Conservation (phyloP, 2,113 vertebrate genomes). For the Halichoerus grypus region DNA sequence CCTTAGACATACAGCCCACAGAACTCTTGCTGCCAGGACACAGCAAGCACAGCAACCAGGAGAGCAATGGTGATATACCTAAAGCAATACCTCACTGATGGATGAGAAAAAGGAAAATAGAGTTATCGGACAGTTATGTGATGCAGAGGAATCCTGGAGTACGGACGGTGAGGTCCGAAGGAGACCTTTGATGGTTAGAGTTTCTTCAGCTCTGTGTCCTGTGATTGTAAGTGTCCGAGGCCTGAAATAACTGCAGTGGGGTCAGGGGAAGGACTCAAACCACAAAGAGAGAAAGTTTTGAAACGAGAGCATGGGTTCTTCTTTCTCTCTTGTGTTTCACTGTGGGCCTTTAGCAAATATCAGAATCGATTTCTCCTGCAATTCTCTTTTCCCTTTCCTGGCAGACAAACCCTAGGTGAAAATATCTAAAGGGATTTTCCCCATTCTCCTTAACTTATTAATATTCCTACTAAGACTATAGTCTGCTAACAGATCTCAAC, state of each 20-base stretch:
- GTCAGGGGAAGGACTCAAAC: not conserved
- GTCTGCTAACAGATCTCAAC: not conserved
- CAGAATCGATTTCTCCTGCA: not conserved
- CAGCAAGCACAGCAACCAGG: not conserved
- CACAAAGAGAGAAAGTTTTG: not conserved
- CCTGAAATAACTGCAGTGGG: not conserved
- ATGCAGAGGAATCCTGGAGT: not conserved
- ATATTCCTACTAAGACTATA: not conserved
- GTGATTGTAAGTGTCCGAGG: not conserved
- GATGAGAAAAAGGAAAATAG: not conserved
- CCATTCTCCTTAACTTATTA: not conserved
- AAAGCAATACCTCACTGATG: not conserved
- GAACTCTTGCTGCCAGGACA: not conserved
- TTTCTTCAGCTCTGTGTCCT: not conserved
- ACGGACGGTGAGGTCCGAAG: not conserved
- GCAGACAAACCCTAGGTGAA: not conserved
- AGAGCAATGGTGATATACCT: not conserved
- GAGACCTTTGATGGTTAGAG: not conserved
- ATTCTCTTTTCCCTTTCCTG: not conserved
- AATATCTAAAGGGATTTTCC: not conserved
- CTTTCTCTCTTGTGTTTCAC: not conserved
- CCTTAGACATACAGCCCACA: not conserved
- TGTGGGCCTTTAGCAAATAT: not conserved
- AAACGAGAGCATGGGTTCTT: not conserved
- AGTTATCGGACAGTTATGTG: no score